Percentiles rank a stretch among this genome's conserved stretches.
These are phyloP conservation scores for Pyrochroa serraticornis DNA, from an alignment of 2,888 invertebrate genomes.

Conservation along the genomic window DNA sequence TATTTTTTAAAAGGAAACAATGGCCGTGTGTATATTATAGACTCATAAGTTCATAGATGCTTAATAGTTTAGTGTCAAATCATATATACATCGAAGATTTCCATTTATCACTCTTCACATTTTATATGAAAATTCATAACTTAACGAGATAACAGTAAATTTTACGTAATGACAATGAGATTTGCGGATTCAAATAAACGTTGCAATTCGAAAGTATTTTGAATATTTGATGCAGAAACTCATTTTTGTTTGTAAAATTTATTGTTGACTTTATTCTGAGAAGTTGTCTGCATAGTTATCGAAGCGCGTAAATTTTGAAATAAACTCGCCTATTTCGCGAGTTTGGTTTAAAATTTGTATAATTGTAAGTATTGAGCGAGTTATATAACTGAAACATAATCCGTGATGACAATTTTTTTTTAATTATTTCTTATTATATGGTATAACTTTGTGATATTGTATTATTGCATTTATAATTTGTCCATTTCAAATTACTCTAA, in stretches of 20 bases:
- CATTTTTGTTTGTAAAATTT: conserved; percentile 3
- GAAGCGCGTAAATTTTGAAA: conserved; percentile 8
- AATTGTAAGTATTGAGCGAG: conserved; percentile 20
- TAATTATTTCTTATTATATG: conserved; percentile 32
- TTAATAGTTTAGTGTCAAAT: conserved; percentile 52
- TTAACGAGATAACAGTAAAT: conserved; percentile 14
- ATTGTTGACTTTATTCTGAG: conserved; percentile 17
- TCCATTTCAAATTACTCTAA: conserved; percentile 23
- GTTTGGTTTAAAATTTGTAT: conserved; percentile 4
- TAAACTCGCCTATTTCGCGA: neutral
- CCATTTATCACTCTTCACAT: conserved; percentile 34
- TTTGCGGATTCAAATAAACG: neutral
- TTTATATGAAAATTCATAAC: conserved; percentile 29
- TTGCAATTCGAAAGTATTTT: neutral
- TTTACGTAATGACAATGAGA: conserved; percentile 5
- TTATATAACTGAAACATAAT: conserved; percentile 32
- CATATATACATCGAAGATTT: conserved; percentile 55
- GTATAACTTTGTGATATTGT: conserved; percentile 51
- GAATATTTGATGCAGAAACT: neutral
- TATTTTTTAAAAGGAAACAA: conserved; percentile 31
- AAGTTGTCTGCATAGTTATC: conserved; percentile 19
- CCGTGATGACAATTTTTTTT: conserved; percentile 38
- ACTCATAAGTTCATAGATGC: conserved; percentile 38
- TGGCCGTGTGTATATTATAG: conserved; percentile 39
- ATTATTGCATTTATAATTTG: conserved; percentile 37